Evolutionary conservation across 2,797 vertebrate genomes (phyloP).

Genomic region (Leucoraja ocellata): DNA sequence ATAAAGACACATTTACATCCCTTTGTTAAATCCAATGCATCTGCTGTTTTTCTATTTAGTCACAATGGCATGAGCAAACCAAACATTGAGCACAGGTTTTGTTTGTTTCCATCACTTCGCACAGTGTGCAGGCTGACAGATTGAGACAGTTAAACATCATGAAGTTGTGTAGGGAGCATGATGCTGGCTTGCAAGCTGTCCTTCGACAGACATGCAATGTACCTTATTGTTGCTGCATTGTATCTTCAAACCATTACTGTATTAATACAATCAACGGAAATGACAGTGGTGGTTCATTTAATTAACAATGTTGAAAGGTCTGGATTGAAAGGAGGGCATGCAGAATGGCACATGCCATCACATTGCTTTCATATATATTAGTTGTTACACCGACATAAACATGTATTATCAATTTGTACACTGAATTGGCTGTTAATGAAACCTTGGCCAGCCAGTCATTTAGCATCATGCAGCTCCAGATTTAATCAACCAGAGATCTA

Average conservation of each 20-base stretch:
- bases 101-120: constrained; percentile 24
- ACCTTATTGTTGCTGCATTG: neutral
- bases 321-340: neutral
- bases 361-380: neutral
- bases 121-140: constrained; percentile 9
- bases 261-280: neutral
- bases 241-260: neutral
- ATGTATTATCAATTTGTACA: neutral
- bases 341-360: neutral
- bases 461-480: neutral
- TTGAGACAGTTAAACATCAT: constrained; percentile 33
- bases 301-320: neutral
- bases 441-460: neutral
- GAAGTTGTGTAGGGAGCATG: neutral
- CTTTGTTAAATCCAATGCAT: neutral
- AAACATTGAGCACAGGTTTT: neutral
- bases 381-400: neutral
- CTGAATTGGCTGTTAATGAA: neutral
- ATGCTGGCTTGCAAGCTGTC: neutral
- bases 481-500: neutral
- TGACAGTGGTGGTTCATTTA: neutral
- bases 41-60: constrained; percentile 15
- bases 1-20: neutral
- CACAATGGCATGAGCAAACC: neutral
- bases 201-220: neutral